Conservation (phyloP, 2,888 invertebrate genomes). For the Tethea ocularis region DNA sequence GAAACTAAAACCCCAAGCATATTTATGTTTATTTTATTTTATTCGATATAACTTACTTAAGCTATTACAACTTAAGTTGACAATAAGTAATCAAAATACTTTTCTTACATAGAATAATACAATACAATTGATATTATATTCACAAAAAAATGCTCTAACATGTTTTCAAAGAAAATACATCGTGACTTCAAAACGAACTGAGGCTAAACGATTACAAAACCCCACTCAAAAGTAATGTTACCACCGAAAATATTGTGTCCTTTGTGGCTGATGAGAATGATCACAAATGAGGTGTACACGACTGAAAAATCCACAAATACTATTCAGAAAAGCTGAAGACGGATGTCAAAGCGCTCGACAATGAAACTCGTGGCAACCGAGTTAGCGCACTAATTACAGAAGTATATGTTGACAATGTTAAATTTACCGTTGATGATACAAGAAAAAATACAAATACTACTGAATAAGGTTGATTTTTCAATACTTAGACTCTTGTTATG, state of each 20-base stretch:
- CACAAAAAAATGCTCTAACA: conserved; percentile 5
- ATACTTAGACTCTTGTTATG: background rate
- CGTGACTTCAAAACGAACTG: conserved; percentile 19
- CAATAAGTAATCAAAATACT: background rate
- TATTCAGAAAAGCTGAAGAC: conserved; percentile 48
- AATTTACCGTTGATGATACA: conserved; percentile 15
- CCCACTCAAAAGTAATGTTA: conserved; percentile 32
- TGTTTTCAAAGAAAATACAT: conserved; percentile 2
- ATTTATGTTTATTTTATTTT: too few relatives aligned
- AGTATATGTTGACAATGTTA: conserved; percentile 45
- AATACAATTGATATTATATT: background rate
- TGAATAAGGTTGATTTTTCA: background rate
- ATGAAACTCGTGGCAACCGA: conserved; percentile 55
- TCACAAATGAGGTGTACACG: conserved; percentile 51
- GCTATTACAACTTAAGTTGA: background rate
- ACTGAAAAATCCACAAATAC: conserved; percentile 58
- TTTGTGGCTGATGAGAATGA: conserved; percentile 42
- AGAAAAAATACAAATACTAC: background rate
- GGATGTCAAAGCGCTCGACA: conserved; percentile 54
- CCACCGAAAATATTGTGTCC: conserved; percentile 49
- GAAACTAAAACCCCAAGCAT: too few relatives aligned
- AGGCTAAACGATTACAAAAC: conserved; percentile 41
- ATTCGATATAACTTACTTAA: too few relatives aligned
- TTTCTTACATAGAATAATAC: background rate
- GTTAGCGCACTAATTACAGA: conserved; percentile 65